Evolutionary conservation across 1,140 invertebrate species (phyloP), one percentile per base, ranked within the genome.

Genomic region (Brachionus sp.): DNA sequence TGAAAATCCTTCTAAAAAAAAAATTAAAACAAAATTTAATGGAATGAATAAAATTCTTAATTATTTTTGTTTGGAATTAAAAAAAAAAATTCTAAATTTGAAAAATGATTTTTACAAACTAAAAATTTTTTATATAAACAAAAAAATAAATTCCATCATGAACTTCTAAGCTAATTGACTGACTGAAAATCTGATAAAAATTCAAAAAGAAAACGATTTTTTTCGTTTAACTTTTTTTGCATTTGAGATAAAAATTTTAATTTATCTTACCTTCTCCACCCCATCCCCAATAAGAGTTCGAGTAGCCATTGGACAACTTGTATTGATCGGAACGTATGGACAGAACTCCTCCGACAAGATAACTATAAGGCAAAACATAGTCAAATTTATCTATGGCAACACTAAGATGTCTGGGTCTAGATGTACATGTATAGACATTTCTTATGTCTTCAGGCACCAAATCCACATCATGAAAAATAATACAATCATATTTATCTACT

Each of bases 211-310:
- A 5, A n/a, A 12, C 5, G 10, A 46, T 12, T 57, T n/a, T n/a
- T 16, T 57, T n/a, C 0, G 5, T 57, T 16, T 13, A 57, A 19
- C n/a, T n/a, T n/a, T n/a, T n/a, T n/a, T n/a, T n/a, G n/a, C 23
- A 19, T 1, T 1, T n/a, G 6, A 19, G n/a, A 19, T 57, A 57
- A 57, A 1, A 57, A 57, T 7, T 64, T 25, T 33, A 53, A 25
- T 44, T 5, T 44, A n/a, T 33, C 19, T 77, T 80, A 82, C 57
- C 80, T 68, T 82, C 80, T 33, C 80, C 80, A 46, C 87, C 93
- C 93, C 92, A 94, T 0, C 93, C 94, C 89, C 91, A 94, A 88
- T 93, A 95, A 42, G 91, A 86, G 89, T 95, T 95, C 13, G 93
- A 94, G 91, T 96, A 96, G 3, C 95, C 77, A 66, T 80, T 80